Base-by-base conservation (phyloP, 2,113 vertebrate species). In the Zosterops borbonicus region DNA sequence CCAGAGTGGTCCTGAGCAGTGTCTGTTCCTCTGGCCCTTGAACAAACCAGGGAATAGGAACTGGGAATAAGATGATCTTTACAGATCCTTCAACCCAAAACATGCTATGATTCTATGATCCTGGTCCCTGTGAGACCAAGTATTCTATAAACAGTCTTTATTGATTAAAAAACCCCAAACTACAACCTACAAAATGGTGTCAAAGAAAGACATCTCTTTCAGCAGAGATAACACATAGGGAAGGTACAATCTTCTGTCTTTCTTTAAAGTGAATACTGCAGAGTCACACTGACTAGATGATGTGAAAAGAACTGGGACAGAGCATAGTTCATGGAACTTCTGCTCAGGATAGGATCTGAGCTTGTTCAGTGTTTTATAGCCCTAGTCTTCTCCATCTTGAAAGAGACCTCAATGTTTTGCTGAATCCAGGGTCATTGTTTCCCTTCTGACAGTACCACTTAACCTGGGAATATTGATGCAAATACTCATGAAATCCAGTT, bases 161-260 rank as follows among this genome's bases (percentile, higher is more conserved):
- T 18, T 67, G 5, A 16, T 74, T 44, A 14, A 79, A 69, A 75
- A 14, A 76, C 11, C 6, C 0, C 0, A 31, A 80, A 17, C 7
- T 5, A 50, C 27, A 41, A 7, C 2, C 12, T 76, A 29, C 53
- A 60, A 69, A 84, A 81, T 41, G 9, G 5, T 69, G 31, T 75
- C 31, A 67, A 81, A 87, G 29, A 55, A 91, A 70, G 39, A 37
- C 21, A 39, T 56, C 24, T 68, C 19, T 64, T 83, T 18, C 7
- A 19, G 22, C 22, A 65, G 5, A 83, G 25, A 9, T 52, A 46
- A 70, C 68, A 77, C 18, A 33, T 0, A 42, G 11, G 18, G 25
- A 69, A 70, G 68, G 1, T 2, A 63, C 55, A 67, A 29, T 39
- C 59, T 62, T 52, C n/a, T 62, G 19, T 77, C n/a, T 42, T 67